Conservation (phyloP, 2,888 invertebrate species). For the Papilio protenor region DNA sequence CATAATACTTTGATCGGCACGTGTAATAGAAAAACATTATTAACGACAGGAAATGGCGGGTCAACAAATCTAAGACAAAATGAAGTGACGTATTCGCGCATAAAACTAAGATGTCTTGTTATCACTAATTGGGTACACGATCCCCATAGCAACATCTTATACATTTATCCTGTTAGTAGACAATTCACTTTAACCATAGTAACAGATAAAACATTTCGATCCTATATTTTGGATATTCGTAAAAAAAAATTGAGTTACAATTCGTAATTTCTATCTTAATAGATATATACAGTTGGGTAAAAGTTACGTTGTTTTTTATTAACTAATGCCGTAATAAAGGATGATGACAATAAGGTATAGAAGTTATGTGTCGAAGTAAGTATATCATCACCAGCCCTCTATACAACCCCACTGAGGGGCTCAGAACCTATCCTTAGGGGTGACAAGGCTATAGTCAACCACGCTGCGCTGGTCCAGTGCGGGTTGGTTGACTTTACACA, state of each 20-base stretch:
- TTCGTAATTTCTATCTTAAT: neutral
- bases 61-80: neutral
- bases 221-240: neutral
- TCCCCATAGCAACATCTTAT: too few species aligned
- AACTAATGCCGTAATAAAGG: too few species aligned
- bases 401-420: too few species aligned
- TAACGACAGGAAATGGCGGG: neutral
- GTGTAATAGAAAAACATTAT: neutral
- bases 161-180: neutral
- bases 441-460: too few species aligned
- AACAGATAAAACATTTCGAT: neutral
- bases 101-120: slow-evolving; percentile 16
- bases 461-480: too few species aligned
- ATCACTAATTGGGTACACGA: slow-evolving; percentile 1
- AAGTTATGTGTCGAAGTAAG: too few species aligned
- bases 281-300: neutral
- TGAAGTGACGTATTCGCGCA: neutral
- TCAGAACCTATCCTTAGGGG: too few species aligned
- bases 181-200: neutral
- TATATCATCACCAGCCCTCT: too few species aligned
- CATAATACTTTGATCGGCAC: neutral
- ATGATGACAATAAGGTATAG: too few species aligned
- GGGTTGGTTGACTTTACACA: too few species aligned
- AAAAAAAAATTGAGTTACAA: neutral
- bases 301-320: neutral